A percentile compares a stretch with the other conserved stretches of the same genome.
Evolutionary conservation across 1,140 invertebrate species (phyloP).

Genomic region (Dreissena polymorpha): DNA sequence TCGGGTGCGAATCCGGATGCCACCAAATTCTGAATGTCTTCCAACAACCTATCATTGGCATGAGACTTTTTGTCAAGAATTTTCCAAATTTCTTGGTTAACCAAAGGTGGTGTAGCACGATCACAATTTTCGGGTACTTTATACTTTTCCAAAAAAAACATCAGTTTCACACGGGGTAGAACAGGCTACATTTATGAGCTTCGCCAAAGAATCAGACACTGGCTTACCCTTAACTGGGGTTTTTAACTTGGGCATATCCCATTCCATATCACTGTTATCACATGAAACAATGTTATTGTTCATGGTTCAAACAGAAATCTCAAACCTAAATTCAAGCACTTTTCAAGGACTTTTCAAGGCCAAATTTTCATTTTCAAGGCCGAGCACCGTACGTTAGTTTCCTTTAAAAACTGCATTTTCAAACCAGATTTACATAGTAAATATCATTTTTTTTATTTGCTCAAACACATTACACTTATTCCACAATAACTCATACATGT

Average conservation of each 20-base stretch:
- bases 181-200: slow-evolving; percentile 23
- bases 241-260: too few species aligned
- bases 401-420: too few species aligned
- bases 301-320: too few species aligned
- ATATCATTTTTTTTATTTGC: too few species aligned
- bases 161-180: slow-evolving; percentile 11
- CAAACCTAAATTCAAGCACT: too few species aligned
- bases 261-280: not conserved
- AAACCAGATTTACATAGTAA: too few species aligned
- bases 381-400: too few species aligned
- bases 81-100: slow-evolving; percentile 40
- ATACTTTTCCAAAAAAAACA: not conserved
- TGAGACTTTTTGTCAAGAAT: slow-evolving; percentile 27
- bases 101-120: not conserved
- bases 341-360: too few species aligned
- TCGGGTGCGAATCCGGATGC: slow-evolving; percentile 5
- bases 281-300: not conserved
- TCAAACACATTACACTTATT: too few species aligned
- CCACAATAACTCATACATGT: too few species aligned
- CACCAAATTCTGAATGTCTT: slow-evolving; percentile 31
- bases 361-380: too few species aligned
- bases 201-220: slow-evolving; percentile 8
- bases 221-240: too few species aligned
- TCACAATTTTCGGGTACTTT: slow-evolving; percentile 20
- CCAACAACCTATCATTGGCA: slow-evolving; percentile 16